Percentiles rank a stretch among this genome's conserved stretches.
phyloP scores from a whole-genome alignment of 2,113 vertebrate genomes.

The Pycnonotus jocosus region DNA sequence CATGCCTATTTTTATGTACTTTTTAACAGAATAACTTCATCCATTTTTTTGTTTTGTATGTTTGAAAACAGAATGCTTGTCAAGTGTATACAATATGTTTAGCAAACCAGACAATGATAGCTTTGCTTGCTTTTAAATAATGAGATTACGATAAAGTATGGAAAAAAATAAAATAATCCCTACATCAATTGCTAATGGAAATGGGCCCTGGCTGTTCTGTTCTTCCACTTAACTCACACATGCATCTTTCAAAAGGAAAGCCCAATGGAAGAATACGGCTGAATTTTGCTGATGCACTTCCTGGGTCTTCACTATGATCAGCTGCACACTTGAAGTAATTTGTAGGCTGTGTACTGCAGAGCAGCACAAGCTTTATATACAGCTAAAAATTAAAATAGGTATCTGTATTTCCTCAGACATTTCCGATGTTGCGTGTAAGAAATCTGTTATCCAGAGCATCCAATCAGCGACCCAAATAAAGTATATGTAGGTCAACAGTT shows the following conservation, averaged over 20 bases:
- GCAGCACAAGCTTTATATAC: neutral
- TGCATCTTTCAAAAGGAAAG: neutral
- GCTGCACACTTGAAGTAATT: neutral
- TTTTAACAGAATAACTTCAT: neutral
- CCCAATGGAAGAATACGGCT: neutral
- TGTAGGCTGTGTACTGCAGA: neutral
- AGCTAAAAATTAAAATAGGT: neutral
- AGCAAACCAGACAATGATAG: neutral
- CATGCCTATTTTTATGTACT: neutral
- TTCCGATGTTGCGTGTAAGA: neutral
- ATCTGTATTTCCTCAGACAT: neutral
- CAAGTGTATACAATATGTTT: neutral
- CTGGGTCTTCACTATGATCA: neutral
- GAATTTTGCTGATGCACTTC: neutral
- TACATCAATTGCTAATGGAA: neutral
- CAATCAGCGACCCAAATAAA: neutral
- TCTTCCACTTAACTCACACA: neutral
- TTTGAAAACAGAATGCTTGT: neutral
- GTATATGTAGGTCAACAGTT: neutral
- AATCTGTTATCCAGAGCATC: neutral
- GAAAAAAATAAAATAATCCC: neutral
- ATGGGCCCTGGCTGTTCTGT: neutral
- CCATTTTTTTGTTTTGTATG: rapidly evolving
- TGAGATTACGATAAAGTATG: neutral
- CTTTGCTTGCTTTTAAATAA: neutral